Evolutionary conservation across 1,140 invertebrate species (phyloP).

Genomic region (Saxidomus purpurata): DNA sequence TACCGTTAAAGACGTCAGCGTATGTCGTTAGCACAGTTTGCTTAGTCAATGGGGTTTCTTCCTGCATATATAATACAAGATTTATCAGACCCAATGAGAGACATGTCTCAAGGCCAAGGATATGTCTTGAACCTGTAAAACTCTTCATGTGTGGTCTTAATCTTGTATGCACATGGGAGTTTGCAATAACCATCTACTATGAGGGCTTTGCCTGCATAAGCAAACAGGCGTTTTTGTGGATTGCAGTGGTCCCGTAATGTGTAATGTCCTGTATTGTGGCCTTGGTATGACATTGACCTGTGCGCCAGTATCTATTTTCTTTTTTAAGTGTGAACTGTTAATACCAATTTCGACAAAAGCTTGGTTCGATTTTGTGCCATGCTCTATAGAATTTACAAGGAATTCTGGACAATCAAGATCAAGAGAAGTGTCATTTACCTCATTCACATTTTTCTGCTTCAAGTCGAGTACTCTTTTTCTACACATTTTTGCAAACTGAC

Average conservation of each 20-base stretch:
- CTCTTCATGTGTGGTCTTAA: neutral
- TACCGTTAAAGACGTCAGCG: too few relatives aligned
- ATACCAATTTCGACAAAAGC: neutral
- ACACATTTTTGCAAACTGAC: neutral
- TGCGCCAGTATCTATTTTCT: neutral
- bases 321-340: neutral
- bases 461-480: neutral
- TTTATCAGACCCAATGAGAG: neutral
- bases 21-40: too few relatives aligned
- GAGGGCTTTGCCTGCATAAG: neutral
- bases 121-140: neutral
- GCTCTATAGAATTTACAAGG: neutral
- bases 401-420: neutral
- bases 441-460: neutral
- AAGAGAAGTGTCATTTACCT: neutral
- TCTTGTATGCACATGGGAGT: neutral
- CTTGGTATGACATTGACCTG: constrained; percentile 11
- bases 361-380: neutral
- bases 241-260: neutral
- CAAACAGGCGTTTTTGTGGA: neutral
- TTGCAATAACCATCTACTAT: neutral
- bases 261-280: neutral
- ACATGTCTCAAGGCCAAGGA: neutral
- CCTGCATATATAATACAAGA: too few relatives aligned
- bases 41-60: too few relatives aligned